phyloP scores from a whole-genome alignment of 1,140 invertebrate genomes.

The Chlorops oryzae region DNA sequence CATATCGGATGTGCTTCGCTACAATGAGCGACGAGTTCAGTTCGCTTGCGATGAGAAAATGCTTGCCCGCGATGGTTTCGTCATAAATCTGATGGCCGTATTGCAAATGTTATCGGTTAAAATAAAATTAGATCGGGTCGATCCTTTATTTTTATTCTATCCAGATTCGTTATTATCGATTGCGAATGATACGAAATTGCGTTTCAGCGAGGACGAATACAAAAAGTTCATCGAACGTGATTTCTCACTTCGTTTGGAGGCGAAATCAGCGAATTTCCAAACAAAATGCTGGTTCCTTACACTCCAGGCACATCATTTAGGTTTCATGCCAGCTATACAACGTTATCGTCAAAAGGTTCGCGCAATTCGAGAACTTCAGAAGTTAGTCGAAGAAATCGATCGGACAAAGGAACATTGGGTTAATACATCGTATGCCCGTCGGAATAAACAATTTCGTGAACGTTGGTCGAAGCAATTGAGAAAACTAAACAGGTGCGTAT shows the following conservation, averaged over 20 bases:
- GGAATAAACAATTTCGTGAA: slow-evolving; percentile 79
- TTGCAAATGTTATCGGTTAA: slow-evolving; percentile 82
- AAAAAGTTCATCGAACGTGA: slow-evolving; percentile 59
- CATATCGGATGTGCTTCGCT: slow-evolving; percentile 65
- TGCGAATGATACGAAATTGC: slow-evolving; percentile 78
- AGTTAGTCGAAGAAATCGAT: slow-evolving; percentile 81
- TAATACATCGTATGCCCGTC: slow-evolving; percentile 61
- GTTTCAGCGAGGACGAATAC: slow-evolving; percentile 72
- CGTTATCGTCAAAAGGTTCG: slow-evolving; percentile 79
- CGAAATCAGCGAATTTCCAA: slow-evolving; percentile 68
- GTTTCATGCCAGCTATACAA: slow-evolving; percentile 78
- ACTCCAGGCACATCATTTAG: slow-evolving; percentile 86
- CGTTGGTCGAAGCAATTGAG: slow-evolving; percentile 80
- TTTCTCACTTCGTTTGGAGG: too few species aligned
- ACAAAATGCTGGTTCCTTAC: slow-evolving; percentile 97
- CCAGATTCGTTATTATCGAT: slow-evolving; percentile 69
- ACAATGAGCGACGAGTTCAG: slow-evolving; percentile 84
- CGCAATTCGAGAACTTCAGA: slow-evolving; percentile 82
- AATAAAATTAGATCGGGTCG: slow-evolving; percentile 78
- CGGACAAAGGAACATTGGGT: slow-evolving; percentile 78
- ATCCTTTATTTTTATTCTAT: slow-evolving; percentile 82
- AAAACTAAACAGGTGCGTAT: slow-evolving; percentile 55
- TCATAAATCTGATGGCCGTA: slow-evolving; percentile 87
- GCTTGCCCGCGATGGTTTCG: slow-evolving; percentile 86
- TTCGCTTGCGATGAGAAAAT: slow-evolving; percentile 80